Conservation (phyloP, 1,140 invertebrate genomes). For the Drosophila rufa region DNA sequence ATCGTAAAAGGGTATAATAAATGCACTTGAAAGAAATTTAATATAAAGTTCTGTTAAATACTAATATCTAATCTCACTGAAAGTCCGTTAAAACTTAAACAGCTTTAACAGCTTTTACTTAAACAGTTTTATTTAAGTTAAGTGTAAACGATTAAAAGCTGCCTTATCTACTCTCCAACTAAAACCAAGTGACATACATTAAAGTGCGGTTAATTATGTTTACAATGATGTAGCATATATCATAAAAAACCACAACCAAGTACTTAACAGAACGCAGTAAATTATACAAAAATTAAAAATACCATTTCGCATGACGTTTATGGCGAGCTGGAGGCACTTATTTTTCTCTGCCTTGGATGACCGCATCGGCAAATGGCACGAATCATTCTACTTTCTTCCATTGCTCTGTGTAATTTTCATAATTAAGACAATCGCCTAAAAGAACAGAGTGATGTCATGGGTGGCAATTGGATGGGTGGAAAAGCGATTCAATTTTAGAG, state of each 20-base stretch:
- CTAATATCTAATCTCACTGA: too few relatives aligned
- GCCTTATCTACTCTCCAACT: not conserved
- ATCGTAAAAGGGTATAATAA: too few relatives aligned
- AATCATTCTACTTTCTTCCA: conserved; percentile 30
- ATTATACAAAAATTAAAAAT: conserved; percentile 12
- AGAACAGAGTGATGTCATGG: conserved; percentile 61
- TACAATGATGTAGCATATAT: not conserved
- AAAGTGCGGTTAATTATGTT: not conserved
- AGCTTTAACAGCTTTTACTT: not conserved
- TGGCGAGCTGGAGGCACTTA: not conserved
- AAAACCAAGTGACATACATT: conserved; percentile 6
- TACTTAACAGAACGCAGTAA: conserved; percentile 13
- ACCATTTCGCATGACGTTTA: conserved; percentile 1
- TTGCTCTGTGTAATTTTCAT: conserved; percentile 30
- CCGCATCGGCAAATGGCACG: conserved; percentile 47
- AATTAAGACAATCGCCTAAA: conserved; percentile 38
- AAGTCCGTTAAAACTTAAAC: not conserved
- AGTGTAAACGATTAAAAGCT: not conserved
- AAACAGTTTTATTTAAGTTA: not conserved
- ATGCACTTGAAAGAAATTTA: too few relatives aligned
- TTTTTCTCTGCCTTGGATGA: conserved; percentile 13
- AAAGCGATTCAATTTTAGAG: not conserved
- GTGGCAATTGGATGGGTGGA: conserved; percentile 14
- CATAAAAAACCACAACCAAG: not conserved
- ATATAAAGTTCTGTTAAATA: not conserved